Percentiles rank a stretch among this genome's conserved stretches.
Conservation (phyloP, 1,140 invertebrate species). For the Aleiodes sp. region DNA sequence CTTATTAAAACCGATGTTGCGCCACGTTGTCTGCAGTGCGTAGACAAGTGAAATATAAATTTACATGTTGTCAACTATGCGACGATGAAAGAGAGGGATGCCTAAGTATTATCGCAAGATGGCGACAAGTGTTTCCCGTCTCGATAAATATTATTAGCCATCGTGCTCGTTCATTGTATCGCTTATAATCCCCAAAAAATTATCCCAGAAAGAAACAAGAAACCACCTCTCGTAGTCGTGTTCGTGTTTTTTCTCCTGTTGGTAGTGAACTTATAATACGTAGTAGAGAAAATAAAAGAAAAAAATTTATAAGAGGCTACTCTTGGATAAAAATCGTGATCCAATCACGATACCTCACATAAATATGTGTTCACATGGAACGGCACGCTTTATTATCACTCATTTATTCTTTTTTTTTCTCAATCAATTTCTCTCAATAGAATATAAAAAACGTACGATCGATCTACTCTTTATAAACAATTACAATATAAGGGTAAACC, state of each 20-base stretch:
- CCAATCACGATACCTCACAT: conserved; percentile 34
- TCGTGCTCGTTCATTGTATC: conserved; percentile 32
- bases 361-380: conserved; percentile 35
- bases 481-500: neutral
- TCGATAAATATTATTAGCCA: neutral
- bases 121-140: neutral
- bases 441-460: conserved; percentile 23
- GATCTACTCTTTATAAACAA: conserved; percentile 20
- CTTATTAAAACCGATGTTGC: conserved; percentile 53
- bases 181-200: conserved; percentile 47
- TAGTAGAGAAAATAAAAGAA: conserved; percentile 46
- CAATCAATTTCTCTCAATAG: no score
- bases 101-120: neutral
- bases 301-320: conserved; percentile 35
- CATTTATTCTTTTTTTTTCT: neutral
- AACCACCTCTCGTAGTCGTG: conserved; percentile 58
- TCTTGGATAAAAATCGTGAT: conserved; percentile 41
- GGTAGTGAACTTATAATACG: conserved; percentile 28
- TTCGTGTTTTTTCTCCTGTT: conserved; percentile 55
- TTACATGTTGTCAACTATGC: conserved; percentile 36
- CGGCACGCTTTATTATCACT: conserved; percentile 8
- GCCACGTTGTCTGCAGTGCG: conserved; percentile 60
- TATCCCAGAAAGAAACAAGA: conserved; percentile 46
- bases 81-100: conserved; percentile 30
- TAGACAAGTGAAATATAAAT: conserved; percentile 43